Evolutionary conservation across 2,888 invertebrate species (phyloP).

Genomic region (Drosophila demipolita): DNA sequence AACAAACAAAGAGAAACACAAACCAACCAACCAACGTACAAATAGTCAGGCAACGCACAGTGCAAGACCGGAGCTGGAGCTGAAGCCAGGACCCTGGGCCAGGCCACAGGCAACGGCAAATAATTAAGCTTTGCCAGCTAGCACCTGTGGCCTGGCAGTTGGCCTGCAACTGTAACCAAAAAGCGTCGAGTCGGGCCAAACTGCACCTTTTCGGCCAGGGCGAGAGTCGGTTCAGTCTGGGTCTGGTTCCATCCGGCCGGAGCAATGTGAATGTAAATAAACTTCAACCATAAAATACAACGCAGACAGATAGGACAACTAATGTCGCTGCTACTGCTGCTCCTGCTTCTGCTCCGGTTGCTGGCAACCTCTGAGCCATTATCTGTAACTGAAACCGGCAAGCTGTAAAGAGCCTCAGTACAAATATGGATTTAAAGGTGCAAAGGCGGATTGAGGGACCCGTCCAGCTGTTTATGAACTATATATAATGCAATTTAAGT

Average conservation of each 20-base stretch:
- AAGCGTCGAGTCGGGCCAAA: slow-evolving; percentile 1
- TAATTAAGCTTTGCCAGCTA: slow-evolving; percentile 71
- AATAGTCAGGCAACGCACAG: slow-evolving; percentile 24
- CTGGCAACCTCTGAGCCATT: slow-evolving; percentile 38
- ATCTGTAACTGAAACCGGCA: slow-evolving; percentile 46
- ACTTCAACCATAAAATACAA: slow-evolving; percentile 70
- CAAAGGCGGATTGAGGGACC: slow-evolving; percentile 4
- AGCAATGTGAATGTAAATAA: slow-evolving; percentile 72
- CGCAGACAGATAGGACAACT: slow-evolving; percentile 61
- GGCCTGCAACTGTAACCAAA: slow-evolving; percentile 56
- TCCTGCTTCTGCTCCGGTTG: slow-evolving; percentile 15
- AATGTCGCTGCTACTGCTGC: slow-evolving; percentile 12
- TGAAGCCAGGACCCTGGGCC: slow-evolving; percentile 15
- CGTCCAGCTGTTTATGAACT: slow-evolving; percentile 28
- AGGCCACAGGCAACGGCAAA: slow-evolving; percentile 59
- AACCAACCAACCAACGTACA: slow-evolving; percentile 10
- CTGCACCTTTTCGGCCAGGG: slow-evolving; percentile 22
- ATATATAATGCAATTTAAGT: slow-evolving; percentile 44
- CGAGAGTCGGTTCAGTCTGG: neutral
- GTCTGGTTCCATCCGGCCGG: slow-evolving; percentile 5
- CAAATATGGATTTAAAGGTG: slow-evolving; percentile 22
- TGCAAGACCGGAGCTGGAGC: slow-evolving; percentile 9
- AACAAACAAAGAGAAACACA: slow-evolving; percentile 39
- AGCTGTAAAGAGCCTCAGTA: slow-evolving; percentile 28
- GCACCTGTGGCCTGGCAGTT: slow-evolving; percentile 68